phyloP scores from a whole-genome alignment of 2,888 invertebrate species.

The Sthenelais limicola region DNA sequence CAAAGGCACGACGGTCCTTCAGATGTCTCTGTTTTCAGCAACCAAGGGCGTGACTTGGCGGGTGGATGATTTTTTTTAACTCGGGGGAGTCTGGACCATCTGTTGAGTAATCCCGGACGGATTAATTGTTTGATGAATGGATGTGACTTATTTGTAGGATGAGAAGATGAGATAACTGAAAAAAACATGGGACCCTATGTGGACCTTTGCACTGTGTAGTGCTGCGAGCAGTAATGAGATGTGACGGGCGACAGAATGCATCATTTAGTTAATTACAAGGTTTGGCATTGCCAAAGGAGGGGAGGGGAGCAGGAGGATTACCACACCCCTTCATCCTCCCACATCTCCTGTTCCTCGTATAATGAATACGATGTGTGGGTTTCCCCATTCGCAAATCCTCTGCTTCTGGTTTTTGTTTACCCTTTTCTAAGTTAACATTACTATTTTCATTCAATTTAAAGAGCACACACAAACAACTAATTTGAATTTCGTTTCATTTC shows the following conservation, averaged over 20 bases:
- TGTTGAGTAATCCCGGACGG: constrained; percentile 32
- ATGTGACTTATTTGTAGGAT: constrained; percentile 17
- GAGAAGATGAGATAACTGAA: constrained; percentile 10
- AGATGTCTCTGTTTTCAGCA: no score
- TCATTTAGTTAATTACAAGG: constrained; percentile 32
- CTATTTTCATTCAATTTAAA: no score
- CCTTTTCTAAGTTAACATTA: no score
- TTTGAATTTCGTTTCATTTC: no score
- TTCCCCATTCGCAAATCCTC: neutral
- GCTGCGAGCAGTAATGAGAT: constrained; percentile 18
- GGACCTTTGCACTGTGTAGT: neutral
- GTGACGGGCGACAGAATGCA: constrained; percentile 20
- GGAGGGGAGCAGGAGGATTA: constrained; percentile 5
- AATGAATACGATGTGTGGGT: neutral
- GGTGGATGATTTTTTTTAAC: no score
- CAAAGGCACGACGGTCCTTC: no score
- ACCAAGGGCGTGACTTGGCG: no score
- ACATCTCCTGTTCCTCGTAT: neutral
- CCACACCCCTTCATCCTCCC: constrained; percentile 2
- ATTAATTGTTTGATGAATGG: constrained; percentile 21
- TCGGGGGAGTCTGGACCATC: no score
- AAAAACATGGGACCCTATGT: neutral
- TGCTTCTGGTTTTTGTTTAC: no score
- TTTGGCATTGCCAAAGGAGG: constrained; percentile 4
- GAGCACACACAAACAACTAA: no score